Conservation (phyloP, 2,113 vertebrate species). For the Dasyurus viverrinus region DNA sequence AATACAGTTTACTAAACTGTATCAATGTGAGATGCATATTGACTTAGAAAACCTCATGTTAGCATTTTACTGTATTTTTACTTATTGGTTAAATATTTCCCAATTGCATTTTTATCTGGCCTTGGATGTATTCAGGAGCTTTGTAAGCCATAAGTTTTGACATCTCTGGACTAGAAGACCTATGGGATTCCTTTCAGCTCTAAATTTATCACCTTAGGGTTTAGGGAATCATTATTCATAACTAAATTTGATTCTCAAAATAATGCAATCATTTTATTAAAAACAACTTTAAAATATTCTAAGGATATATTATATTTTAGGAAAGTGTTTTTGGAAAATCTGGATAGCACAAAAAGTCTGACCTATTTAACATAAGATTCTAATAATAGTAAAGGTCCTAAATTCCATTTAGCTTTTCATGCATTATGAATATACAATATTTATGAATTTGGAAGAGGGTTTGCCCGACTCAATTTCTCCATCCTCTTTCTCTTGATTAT, state of each 20-base stretch:
- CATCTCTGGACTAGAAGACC: neutral
- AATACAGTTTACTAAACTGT: neutral
- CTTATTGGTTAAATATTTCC: neutral
- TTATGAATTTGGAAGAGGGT: constrained; percentile 14
- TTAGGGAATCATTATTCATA: constrained; percentile 22
- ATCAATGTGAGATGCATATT: neutral
- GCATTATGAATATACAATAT: neutral
- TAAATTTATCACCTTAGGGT: neutral
- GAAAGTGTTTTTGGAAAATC: constrained; percentile 17
- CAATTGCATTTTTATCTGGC: neutral
- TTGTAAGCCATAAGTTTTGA: neutral
- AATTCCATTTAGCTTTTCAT: neutral
- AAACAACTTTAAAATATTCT: neutral
- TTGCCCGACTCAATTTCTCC: constrained; percentile 45
- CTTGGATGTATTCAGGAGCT: neutral
- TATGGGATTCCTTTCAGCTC: neutral
- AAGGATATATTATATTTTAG: constrained; percentile 32
- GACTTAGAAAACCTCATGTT: neutral
- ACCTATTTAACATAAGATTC: constrained; percentile 8
- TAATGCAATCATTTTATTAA: constrained; percentile 20
- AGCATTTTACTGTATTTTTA: neutral
- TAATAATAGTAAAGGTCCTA: neutral
- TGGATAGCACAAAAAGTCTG: neutral
- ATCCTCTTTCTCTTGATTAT: constrained; percentile 66
- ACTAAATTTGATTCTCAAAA: constrained; percentile 34